These are phyloP conservation scores for Geopemphigus sp. DNA, from an alignment of 1,140 invertebrate genomes.

Conservation along the genomic window DNA sequence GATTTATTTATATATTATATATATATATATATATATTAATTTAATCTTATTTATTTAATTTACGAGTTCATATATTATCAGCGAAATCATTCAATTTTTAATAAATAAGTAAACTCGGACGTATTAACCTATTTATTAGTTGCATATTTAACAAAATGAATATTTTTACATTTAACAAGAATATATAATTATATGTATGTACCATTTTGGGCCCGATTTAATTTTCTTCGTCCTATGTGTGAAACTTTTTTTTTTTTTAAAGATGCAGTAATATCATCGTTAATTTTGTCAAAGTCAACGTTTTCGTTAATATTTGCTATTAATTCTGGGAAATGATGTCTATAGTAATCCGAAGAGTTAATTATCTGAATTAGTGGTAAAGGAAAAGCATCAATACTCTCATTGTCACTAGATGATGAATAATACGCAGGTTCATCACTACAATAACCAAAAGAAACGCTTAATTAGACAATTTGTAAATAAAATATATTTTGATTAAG, in stretches of 20 bases:
- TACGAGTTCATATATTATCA: no score
- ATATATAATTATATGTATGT: not conserved
- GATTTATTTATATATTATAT: no score
- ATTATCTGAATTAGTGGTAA: not conserved
- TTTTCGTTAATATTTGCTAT: no score
- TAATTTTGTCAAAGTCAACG: not conserved
- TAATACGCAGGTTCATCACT: not conserved
- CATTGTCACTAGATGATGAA: not conserved
- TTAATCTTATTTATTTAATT: no score
- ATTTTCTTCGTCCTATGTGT: conserved; percentile 32
- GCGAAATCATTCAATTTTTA: no score
- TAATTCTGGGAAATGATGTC: not conserved
- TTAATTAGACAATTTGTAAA: not conserved
- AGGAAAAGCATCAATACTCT: not conserved
- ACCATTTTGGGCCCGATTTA: conserved; percentile 36
- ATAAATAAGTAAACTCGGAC: no score
- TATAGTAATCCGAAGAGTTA: not conserved
- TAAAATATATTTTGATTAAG: no score
- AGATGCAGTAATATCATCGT: not conserved
- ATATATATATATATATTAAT: no score
- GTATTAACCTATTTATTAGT: no score
- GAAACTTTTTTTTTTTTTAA: conserved; percentile 25
- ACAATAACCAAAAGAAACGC: not conserved
- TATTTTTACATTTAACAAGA: not conserved
- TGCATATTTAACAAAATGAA: not conserved